Conservation (phyloP, 2,113 vertebrate species). For the Pica pica region DNA sequence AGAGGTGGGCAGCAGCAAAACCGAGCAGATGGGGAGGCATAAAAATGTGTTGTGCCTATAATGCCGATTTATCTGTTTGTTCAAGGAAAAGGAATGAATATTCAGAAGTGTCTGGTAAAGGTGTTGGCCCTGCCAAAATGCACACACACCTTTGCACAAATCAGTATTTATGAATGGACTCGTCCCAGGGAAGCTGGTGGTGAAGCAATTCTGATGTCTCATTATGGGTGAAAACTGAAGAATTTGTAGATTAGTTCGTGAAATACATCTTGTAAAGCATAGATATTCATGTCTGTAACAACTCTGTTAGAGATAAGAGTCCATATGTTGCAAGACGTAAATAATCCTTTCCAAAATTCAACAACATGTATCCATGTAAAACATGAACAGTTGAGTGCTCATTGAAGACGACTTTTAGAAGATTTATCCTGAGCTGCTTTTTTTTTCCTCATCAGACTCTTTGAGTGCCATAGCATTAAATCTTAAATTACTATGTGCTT, state of each 20-base stretch:
- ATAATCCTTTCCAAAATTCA: constrained; percentile 28
- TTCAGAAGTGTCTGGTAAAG: not conserved
- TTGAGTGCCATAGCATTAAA: not conserved
- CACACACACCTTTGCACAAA: not conserved
- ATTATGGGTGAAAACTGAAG: not conserved
- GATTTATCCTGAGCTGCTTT: not conserved
- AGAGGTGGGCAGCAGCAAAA: accelerated
- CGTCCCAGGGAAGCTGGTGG: not conserved
- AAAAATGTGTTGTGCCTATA: not conserved
- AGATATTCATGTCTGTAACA: not conserved
- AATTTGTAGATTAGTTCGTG: not conserved
- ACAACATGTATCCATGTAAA: not conserved
- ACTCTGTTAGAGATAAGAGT: not conserved
- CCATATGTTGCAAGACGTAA: constrained; percentile 5
- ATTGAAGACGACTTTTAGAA: not conserved
- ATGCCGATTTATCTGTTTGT: not conserved
- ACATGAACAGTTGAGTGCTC: not conserved
- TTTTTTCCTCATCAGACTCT: not conserved
- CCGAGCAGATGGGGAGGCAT: not conserved
- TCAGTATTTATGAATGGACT: not conserved
- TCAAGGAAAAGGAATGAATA: not conserved
- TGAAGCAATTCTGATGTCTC: not conserved
- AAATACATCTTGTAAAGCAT: not conserved
- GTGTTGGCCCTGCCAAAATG: not conserved
- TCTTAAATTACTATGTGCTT: not conserved